Evolutionary conservation across 1,140 invertebrate species (phyloP).

Genomic region (Drosophila sp.): DNA sequence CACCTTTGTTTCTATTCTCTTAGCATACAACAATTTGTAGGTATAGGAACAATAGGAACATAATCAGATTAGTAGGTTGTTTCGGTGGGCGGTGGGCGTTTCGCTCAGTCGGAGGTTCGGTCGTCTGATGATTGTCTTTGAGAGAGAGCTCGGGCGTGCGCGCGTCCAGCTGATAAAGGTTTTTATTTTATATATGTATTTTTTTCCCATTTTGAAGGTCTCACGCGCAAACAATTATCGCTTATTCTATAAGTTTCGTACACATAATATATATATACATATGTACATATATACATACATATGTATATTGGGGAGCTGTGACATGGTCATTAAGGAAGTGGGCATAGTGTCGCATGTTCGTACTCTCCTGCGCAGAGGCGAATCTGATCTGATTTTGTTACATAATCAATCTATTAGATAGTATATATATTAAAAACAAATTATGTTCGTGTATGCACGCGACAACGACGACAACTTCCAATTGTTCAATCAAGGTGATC

Average conservation of each 20-base stretch:
- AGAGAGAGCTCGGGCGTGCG: not conserved
- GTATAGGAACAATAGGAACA: not conserved
- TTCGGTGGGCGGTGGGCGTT: not conserved
- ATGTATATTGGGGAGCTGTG: not conserved
- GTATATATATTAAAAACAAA: not conserved
- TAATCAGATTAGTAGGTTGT: conserved; percentile 8
- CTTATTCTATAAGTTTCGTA: conserved; percentile 25
- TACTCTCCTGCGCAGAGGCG: not conserved
- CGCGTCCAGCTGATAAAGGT: conserved; percentile 9
- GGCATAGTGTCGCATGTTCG: conserved; percentile 8
- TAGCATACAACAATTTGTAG: conserved; percentile 1
- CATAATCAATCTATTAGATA: not conserved
- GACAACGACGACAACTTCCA: conserved; percentile 5
- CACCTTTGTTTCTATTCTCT: not conserved
- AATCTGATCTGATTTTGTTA: conserved; percentile 6
- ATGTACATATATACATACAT: not conserved
- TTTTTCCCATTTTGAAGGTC: conserved; percentile 39
- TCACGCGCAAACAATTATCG: conserved; percentile 53
- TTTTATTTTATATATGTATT: not conserved
- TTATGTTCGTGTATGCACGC: not conserved
- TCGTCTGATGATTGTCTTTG: not conserved
- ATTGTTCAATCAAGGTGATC: conserved; percentile 24
- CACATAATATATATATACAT: not conserved
- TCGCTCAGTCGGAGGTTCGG: too few species aligned
- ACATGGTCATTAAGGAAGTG: conserved; percentile 29